Percentiles rank a stretch among this genome's conserved stretches.
Evolutionary conservation across 2,113 vertebrate genomes (phyloP).

Genomic region (Chelonoidis abingdonii): DNA sequence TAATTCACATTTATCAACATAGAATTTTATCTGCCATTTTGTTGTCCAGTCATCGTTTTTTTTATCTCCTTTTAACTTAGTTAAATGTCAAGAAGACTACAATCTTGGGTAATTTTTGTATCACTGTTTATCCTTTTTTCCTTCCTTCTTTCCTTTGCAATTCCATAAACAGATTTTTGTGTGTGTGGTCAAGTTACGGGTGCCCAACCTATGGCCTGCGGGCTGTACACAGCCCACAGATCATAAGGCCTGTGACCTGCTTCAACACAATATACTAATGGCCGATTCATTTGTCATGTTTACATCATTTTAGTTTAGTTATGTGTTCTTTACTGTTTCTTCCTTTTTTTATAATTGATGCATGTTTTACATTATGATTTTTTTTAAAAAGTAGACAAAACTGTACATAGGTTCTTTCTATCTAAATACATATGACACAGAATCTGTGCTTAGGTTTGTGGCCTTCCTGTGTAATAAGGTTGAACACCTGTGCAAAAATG

Average conservation of each 20-base stretch:
- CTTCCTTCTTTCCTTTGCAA: neutral
- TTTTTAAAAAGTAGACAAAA: neutral
- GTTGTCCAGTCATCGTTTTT: neutral
- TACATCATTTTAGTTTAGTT: neutral
- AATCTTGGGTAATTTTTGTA: neutral
- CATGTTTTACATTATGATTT: neutral
- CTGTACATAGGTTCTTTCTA: too few species aligned
- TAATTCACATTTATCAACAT: neutral
- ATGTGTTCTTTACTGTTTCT: neutral
- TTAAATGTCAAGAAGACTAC: too few species aligned
- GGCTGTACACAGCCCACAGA: neutral
- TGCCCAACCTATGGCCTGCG: neutral
- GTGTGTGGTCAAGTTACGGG: neutral
- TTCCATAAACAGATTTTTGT: neutral
- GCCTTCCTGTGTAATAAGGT: too few species aligned
- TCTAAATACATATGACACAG: too few species aligned
- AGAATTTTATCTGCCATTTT: neutral
- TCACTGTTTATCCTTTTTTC: neutral
- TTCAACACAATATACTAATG: neutral
- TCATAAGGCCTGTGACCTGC: neutral
- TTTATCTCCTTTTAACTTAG: neutral
- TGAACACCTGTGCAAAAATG: neutral
- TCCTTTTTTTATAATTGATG: neutral
- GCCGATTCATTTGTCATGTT: neutral
- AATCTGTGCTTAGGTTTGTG: too few species aligned